Evolutionary conservation across 2,888 invertebrate genomes (phyloP).

Genomic region (Blera fallax): DNA sequence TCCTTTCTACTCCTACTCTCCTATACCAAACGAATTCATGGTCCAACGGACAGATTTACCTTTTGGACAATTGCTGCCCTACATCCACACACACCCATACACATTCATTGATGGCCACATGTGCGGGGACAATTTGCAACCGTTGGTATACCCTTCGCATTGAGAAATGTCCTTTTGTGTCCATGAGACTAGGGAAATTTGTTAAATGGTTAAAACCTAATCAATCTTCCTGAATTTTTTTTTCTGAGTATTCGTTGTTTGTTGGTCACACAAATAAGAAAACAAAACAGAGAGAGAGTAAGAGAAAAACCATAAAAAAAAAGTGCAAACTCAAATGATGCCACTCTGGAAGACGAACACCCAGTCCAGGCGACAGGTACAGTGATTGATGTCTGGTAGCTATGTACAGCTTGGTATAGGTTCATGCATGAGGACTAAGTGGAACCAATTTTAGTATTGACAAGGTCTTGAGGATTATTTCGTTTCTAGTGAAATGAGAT

Average conservation of each 20-base stretch:
- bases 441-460: constrained; percentile 43
- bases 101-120: not conserved
- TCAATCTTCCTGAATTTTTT: constrained; percentile 54
- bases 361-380: constrained; percentile 47
- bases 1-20: not conserved
- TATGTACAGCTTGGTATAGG: not conserved
- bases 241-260: constrained; percentile 6
- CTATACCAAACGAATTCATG: constrained; percentile 10
- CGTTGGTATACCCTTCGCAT: not conserved
- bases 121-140: not conserved
- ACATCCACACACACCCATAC: not conserved
- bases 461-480: constrained; percentile 27
- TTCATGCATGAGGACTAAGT: constrained; percentile 13
- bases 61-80: constrained; percentile 40
- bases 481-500: constrained; percentile 24
- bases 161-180: constrained; percentile 4
- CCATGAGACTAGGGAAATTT: constrained; percentile 48
- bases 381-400: constrained; percentile 58
- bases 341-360: constrained; percentile 25
- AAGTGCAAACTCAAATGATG: constrained; percentile 24
- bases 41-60: constrained; percentile 35
- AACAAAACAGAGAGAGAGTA: not conserved
- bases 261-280: not conserved
- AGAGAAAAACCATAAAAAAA: not conserved
- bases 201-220: constrained; percentile 67